A percentile compares a stretch with the other conserved stretches of the same genome.
Evolutionary conservation across 2,113 vertebrate species (phyloP).

Genomic region (Phasianus colchicus): DNA sequence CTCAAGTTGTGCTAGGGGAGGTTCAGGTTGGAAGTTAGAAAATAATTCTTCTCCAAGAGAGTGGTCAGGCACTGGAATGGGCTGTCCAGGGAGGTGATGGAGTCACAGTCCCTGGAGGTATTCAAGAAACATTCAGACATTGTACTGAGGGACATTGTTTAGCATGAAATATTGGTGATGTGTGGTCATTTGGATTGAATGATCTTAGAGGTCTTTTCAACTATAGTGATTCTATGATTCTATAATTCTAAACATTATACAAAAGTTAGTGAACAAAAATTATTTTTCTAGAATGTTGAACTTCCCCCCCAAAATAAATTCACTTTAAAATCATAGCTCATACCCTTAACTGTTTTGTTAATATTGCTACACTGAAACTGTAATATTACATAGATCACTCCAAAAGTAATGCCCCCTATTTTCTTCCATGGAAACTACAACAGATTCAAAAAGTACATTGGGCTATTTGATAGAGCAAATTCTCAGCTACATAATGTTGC

Average conservation of each 20-base stretch:
- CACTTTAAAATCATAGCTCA: not conserved
- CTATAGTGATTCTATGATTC: too few relatives aligned
- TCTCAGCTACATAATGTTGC: not conserved
- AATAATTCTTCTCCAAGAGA: too few relatives aligned
- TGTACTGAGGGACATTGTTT: too few relatives aligned
- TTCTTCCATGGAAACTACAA: not conserved
- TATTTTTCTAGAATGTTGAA: conserved; percentile 7
- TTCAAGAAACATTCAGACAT: too few relatives aligned
- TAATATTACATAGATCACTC: not conserved
- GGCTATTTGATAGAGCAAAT: not conserved
- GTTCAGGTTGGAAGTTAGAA: too few relatives aligned
- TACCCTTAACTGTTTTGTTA: not conserved
- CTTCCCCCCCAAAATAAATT: not conserved
- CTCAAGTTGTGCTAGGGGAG: too few relatives aligned
- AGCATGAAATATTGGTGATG: too few relatives aligned
- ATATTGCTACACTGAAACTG: not conserved
- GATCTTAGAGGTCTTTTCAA: too few relatives aligned
- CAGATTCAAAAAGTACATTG: not conserved
- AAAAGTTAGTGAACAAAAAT: not conserved
- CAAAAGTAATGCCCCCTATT: not conserved
- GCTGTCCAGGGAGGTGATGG: too few relatives aligned
- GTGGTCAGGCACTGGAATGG: too few relatives aligned
- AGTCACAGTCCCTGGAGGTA: too few relatives aligned
- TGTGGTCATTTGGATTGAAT: too few relatives aligned
- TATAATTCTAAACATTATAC: not conserved